Conservation (phyloP, 2,888 invertebrate genomes). For the Pterobdella sp. region DNA sequence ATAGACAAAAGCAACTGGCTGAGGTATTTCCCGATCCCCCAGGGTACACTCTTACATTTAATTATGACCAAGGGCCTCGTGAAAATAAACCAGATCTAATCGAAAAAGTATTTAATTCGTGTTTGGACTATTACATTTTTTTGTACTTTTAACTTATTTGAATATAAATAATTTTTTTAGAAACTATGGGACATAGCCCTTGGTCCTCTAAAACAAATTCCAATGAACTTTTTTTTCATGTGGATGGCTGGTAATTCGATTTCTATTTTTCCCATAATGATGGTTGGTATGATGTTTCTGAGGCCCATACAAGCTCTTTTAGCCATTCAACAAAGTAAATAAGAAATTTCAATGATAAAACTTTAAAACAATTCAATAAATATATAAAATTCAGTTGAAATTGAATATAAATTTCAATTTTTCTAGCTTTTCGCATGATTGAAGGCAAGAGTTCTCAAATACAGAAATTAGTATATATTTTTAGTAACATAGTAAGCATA, state of each 20-base stretch:
- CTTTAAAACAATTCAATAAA: background rate
- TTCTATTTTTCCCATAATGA: slow-evolving; percentile 99
- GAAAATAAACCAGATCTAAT: slow-evolving; percentile 37
- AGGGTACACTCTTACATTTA: slow-evolving; percentile 23
- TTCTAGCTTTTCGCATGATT: slow-evolving; percentile 75
- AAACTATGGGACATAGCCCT: slow-evolving; percentile 94
- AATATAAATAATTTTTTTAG: slow-evolving; percentile 42
- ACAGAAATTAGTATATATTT: slow-evolving; percentile 83
- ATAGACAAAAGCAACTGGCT: slow-evolving; percentile 14
- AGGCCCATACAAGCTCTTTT: slow-evolving; percentile 91
- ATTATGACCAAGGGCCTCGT: slow-evolving; percentile 28
- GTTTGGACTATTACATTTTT: too few species aligned
- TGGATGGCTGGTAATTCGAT: slow-evolving; percentile 99
- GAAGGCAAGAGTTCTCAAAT: slow-evolving; percentile 80
- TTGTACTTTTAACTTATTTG: too few species aligned
- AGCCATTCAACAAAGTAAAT: slow-evolving; percentile 59
- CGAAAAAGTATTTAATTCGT: slow-evolving; percentile 33
- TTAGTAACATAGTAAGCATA: slow-evolving; percentile 87
- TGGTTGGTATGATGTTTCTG: slow-evolving; percentile 98
- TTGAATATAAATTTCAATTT: background rate
- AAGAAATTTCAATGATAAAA: background rate
- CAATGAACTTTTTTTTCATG: slow-evolving; percentile 99
- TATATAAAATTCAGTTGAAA: background rate
- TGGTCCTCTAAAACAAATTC: slow-evolving; percentile 80
- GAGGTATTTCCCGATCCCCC: slow-evolving; percentile 30